Evolutionary conservation across 2,797 vertebrate species (phyloP), one percentile per base, ranked within the genome.

Genomic region (Molothrus aeneus): DNA sequence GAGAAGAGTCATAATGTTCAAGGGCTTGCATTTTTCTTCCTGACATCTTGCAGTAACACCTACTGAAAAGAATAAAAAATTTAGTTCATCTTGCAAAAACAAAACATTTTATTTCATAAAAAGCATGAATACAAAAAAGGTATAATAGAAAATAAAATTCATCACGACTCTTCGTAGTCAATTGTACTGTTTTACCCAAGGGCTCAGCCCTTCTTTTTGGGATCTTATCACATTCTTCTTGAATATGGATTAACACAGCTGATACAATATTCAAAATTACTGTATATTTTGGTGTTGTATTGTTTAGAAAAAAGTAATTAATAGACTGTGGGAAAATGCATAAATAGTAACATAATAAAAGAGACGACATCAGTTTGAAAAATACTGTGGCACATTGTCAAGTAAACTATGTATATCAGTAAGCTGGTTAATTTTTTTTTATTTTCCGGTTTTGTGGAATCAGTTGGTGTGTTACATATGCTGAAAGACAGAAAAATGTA

Each of bases 1-100:
- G 57, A 97, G 50, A 66, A 32, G 17, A 94, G 28, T 45, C 57
- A 17, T 90, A 86, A 85, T 69, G 68, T 88, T 86, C 53, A 95
- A 91, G 45, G 53, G 21, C 29, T 69, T 64, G 11, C 28, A 45
- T 86, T 86, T 96, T 86, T 69, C 72, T 54, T 95, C 86, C 79
- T 88, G 89, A 42, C 57, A 56, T 75, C 82, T 79, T 93, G 59
- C 72, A 66, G 87, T 22, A 61, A 25, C n/a, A 70, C 26, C 66
- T 88, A 70, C 54, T 51, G 53, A 77, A 88, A 79, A 36, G 86
- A 87, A 63, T 93, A 19, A 36, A 73, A 69, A 48, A 45, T 47
- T 18, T 51, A 42, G 9, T 72, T 89, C 36, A 31, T 91, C 42
- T 86, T 74, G 15, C 70, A 34, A 75, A 90, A 92, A 78, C 1